Conservation (phyloP, 2,797 vertebrate genomes). For the Hylomyscus alleni region DNA sequence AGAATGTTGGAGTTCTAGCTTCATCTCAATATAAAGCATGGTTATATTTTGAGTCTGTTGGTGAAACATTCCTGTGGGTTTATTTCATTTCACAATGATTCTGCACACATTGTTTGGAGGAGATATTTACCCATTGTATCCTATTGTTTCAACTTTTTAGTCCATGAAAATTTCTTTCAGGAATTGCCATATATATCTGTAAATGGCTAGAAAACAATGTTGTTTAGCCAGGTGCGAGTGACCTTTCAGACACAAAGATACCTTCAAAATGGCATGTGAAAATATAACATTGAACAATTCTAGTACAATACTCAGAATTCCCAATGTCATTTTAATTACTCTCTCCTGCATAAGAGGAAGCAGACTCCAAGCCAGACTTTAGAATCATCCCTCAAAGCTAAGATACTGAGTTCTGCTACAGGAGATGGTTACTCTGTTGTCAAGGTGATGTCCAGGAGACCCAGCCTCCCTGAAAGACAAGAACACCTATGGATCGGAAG, state of each 20-base stretch:
- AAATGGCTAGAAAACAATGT: conserved; percentile 84
- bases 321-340: conserved; percentile 51
- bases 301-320: conserved; percentile 73
- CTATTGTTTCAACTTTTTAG: conserved; percentile 61
- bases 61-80: not conserved
- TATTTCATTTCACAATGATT: conserved; percentile 38
- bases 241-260: conserved; percentile 77
- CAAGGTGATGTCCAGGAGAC: not conserved
- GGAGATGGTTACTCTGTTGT: not conserved
- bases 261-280: conserved; percentile 80
- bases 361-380: not conserved
- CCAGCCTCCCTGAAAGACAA: not conserved
- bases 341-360: not conserved
- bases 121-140: conserved; percentile 73
- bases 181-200: conserved; percentile 58
- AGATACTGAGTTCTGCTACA: not conserved
- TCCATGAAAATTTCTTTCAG: conserved; percentile 67
- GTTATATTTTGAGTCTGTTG: not conserved
- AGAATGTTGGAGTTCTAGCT: not conserved
- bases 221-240: conserved; percentile 77
- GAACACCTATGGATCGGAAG: not conserved
- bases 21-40: not conserved
- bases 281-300: conserved; percentile 67
- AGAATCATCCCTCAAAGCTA: conserved; percentile 1
- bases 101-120: conserved; percentile 62